These are phyloP conservation scores for Pangasius djambal DNA, from an alignment of 2,797 vertebrate genomes.

Conservation along the genomic window DNA sequence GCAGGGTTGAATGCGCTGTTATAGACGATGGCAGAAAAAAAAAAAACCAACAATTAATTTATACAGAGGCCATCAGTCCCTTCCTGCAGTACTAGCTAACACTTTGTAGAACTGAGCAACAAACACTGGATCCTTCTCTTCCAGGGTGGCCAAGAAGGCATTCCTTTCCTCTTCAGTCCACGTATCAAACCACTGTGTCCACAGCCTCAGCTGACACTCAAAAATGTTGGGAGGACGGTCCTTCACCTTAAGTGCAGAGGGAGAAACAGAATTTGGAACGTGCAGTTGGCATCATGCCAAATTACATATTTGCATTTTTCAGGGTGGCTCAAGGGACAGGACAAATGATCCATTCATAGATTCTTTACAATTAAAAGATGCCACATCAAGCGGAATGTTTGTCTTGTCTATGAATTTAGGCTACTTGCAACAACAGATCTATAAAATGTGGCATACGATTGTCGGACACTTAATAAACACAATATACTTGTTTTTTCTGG, in stretches of 20 bases:
- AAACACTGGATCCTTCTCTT: constrained; percentile 80
- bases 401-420: not conserved
- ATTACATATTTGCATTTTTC: not conserved
- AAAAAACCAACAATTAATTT: not conserved
- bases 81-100: constrained; percentile 81
- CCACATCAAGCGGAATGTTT: not conserved
- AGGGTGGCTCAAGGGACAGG: not conserved
- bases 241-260: constrained; percentile 69
- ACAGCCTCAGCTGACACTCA: constrained; percentile 89
- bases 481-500: not conserved
- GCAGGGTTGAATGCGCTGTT: not conserved
- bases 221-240: constrained; percentile 85
- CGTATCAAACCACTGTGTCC: constrained; percentile 91
- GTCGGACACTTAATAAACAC: not conserved
- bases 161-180: constrained; percentile 89
- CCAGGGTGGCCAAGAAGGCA: constrained; percentile 82
- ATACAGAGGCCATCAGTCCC: constrained; percentile 68
- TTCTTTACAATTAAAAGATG: not conserved
- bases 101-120: constrained; percentile 82
- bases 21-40: not conserved
- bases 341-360: not conserved
- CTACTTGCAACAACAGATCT: not conserved
- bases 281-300: not conserved
- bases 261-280: constrained; percentile 2
- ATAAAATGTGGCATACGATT: not conserved